Evolutionary conservation across 2,113 vertebrate genomes (phyloP), one percentile per base, ranked within the genome.

Genomic region (Melanerpes aurifrons): DNA sequence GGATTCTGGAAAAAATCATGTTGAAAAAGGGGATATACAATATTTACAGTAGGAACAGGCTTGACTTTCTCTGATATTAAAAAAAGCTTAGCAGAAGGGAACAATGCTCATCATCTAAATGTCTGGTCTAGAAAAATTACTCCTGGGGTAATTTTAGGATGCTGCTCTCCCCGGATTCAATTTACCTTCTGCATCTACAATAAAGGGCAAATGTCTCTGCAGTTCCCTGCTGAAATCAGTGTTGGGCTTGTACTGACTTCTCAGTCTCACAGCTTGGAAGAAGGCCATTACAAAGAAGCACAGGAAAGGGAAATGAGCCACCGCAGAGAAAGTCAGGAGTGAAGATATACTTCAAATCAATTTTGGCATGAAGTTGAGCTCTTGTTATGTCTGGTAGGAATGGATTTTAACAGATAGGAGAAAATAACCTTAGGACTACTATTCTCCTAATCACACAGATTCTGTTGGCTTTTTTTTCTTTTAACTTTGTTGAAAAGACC

Each of bases 171-270:
- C 72, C 17, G 87, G 69, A 91, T 89, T 94, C 91, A 95, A 58
- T 88, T 80, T 94, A 84, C 68, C 76, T 81, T 96, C 93, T 92
- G 93, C 96, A 93, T 96, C 87, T 92, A 86, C 92, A 95, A 95
- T 96, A 94, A 96, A 96, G 93, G 95, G 91, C 95, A 96, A 96
- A 95, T 72, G 79, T 95, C 93, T 96, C 73, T 91, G 76, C 93
- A 91, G 92, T 48, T 95, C 94, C 95, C 94, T 67, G 79, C 94
- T 96, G 94, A 94, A 95, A 95, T 92, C 82, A 86, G 90, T 66
- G 61, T 35, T 94, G 92, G 94, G 89, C 89, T 94, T 91, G 82
- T 86, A 82, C 85, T 82, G 85, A 64, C 66, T 94, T 83, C 89
- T 76, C 72, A 93, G 93, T 58, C 90, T 94, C 93, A 79, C 88